Base-by-base conservation (phyloP, 2,113 vertebrate genomes). In the Suncus etruscus region DNA sequence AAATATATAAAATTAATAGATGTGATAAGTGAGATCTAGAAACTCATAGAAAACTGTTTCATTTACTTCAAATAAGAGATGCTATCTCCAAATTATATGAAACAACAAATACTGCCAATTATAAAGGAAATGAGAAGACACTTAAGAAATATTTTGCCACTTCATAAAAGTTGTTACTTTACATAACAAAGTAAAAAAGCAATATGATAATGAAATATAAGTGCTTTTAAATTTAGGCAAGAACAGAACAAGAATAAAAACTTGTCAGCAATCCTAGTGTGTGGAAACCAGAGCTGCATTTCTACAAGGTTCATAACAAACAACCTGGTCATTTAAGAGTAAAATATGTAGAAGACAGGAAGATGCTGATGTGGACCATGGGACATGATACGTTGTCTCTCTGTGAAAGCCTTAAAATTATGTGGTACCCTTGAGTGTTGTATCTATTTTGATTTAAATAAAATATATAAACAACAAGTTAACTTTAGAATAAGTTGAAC, bases 21-120 rank as follows among this genome's bases (percentile, higher is more conserved):
- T 70, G 20, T 27, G 83, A 86, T 94, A 94, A 92, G 58, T 50
- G 68, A 91, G 87, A 87, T 31, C 31, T 50, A 88, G 72, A 69
- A 61, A 69, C 45, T 88, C 84, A 68, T 47, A 74, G 31, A 94
- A 95, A 94, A 14, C 3, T 68, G 32, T 88, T 81, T 54, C 65
- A 80, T 87, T 86, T 72, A 74, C 70, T 25, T 58, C 87, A 76
- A 87, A 15, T 24, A 24, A n/a, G 31, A 47, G 87, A 70, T 69
- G 11, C 54, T 51, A 85, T 48, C 39, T 91, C 75, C 61, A 89
- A 94, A 69, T 88, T 75, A 54, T 68, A 51, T 83, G 24, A 76
- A 90, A 91, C 1, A 89, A 65, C 2, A 92, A 94, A 84, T 66
- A 83, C 14, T 86, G 8, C 24, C 85, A 72, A 83, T 83, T 75